A percentile compares a stretch with the other conserved stretches of the same genome.
phyloP scores from a whole-genome alignment of 2,888 invertebrate genomes.

The Ectemnius lituratus region DNA sequence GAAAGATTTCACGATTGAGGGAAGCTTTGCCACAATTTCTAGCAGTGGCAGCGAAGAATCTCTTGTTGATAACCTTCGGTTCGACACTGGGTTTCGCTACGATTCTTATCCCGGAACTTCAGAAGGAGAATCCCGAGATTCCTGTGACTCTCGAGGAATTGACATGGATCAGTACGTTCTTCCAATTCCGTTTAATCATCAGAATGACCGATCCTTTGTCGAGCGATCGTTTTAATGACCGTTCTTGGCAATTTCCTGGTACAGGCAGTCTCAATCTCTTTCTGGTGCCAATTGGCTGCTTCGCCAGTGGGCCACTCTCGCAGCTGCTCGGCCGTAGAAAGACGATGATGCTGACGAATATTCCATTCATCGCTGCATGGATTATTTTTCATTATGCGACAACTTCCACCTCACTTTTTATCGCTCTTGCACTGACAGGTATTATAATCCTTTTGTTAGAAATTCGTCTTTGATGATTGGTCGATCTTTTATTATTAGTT shows the following conservation, averaged over 20 bases:
- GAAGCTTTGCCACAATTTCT: conserved; percentile 85
- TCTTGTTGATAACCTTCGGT: conserved; percentile 87
- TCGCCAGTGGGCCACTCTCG: conserved; percentile 86
- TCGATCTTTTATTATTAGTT: neutral
- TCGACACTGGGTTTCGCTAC: conserved; percentile 90
- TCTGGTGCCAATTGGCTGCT: conserved; percentile 88
- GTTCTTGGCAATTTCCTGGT: too few relatives aligned
- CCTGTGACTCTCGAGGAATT: conserved; percentile 68
- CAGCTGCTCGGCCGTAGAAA: conserved; percentile 85
- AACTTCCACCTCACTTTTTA: conserved; percentile 83
- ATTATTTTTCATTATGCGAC: conserved; percentile 84
- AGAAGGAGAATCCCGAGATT: conserved; percentile 74
- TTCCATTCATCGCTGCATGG: conserved; percentile 88
- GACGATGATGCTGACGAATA: conserved; percentile 81
- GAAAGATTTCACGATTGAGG: conserved; percentile 65
- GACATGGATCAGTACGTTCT: conserved; percentile 74
- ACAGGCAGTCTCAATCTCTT: conserved; percentile 89
- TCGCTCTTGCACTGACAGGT: conserved; percentile 84
- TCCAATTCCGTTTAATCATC: neutral
- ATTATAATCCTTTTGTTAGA: neutral
- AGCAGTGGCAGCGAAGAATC: conserved; percentile 90
- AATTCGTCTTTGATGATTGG: too few relatives aligned
- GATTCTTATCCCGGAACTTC: conserved; percentile 87
- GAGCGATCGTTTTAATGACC: too few relatives aligned
- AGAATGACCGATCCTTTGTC: too few relatives aligned